These are phyloP conservation scores for Oscheius sp. DNA, from an alignment of 2,888 invertebrate species.

Conservation along the genomic window DNA sequence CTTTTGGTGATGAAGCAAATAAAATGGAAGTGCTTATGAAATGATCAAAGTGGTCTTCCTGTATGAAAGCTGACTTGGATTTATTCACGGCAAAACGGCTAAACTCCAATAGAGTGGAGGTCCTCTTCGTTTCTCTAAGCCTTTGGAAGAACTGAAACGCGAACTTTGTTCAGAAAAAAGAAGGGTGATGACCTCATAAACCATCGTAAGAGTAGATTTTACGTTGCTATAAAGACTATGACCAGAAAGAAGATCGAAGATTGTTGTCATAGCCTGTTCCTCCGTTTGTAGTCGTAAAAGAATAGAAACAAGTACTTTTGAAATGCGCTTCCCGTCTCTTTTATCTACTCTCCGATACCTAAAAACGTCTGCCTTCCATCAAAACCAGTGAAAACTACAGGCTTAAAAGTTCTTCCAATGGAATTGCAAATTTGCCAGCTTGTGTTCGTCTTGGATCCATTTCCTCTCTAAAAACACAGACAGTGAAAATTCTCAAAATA, in stretches of 20 bases:
- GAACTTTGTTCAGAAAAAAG: background rate
- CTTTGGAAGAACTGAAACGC: conserved; percentile 22
- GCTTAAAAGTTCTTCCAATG: conserved; percentile 13
- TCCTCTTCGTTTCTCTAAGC: background rate
- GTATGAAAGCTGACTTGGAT: background rate
- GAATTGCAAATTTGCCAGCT: background rate
- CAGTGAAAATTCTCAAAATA: conserved; percentile 27
- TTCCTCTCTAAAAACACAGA: conserved; percentile 28
- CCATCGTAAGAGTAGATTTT: conserved; percentile 10
- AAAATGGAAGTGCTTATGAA: conserved; percentile 2
- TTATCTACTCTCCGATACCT: conserved; percentile 17
- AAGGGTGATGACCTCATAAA: background rate
- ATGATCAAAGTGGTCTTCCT: background rate
- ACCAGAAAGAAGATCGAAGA: conserved; percentile 6
- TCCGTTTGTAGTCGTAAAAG: conserved; percentile 1
- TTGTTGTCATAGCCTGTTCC: conserved; percentile 3
- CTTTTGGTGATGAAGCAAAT: conserved; percentile 3
- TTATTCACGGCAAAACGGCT: background rate
- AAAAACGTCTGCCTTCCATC: no score
- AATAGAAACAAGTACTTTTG: background rate
- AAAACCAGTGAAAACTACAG: background rate
- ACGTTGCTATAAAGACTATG: conserved; percentile 7
- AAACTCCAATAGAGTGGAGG: conserved; percentile 2
- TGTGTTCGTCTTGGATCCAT: background rate
- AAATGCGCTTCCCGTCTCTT: conserved; percentile 1